These are phyloP conservation scores for Trichogramma dendrolimi DNA, from an alignment of 2,888 invertebrate genomes.

Conservation along the genomic window DNA sequence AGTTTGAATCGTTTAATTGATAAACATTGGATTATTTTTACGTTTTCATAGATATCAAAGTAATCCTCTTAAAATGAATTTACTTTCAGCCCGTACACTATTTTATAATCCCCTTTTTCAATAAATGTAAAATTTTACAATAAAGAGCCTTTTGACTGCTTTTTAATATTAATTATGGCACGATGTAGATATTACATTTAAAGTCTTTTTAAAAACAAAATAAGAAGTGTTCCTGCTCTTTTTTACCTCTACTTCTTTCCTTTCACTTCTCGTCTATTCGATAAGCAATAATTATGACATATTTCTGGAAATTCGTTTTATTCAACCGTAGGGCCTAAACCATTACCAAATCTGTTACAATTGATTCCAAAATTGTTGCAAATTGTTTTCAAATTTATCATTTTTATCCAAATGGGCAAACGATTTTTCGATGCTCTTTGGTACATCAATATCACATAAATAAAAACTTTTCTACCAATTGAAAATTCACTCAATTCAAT, in stretches of 20 bases:
- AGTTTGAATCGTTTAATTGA: too few species aligned
- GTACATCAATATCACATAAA: conserved; percentile 52
- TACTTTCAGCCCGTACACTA: conserved; percentile 21
- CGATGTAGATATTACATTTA: conserved; percentile 52
- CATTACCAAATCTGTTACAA: too few species aligned
- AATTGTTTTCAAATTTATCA: conserved; percentile 1
- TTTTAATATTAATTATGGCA: conserved; percentile 52
- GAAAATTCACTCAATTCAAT: conserved; percentile 16
- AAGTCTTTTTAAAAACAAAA: conserved; percentile 52
- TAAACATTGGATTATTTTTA: too few species aligned
- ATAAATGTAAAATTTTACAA: conserved; percentile 49
- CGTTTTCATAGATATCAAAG: too few species aligned
- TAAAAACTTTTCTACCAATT: conserved; percentile 47
- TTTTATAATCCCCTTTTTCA: conserved; percentile 44
- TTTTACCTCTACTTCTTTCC: too few species aligned
- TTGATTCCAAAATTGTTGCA: not conserved
- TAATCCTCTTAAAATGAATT: too few species aligned
- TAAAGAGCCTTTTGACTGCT: conserved; percentile 37
- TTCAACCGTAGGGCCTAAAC: not conserved
- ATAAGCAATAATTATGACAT: too few species aligned
- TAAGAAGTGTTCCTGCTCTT: conserved; percentile 39
- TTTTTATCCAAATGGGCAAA: conserved; percentile 37
- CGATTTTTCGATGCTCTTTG: conserved; percentile 51
- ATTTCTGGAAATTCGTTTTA: not conserved
- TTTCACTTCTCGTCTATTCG: too few species aligned